Base-by-base conservation (phyloP, 2,113 vertebrate species). In the Jacana jacana region DNA sequence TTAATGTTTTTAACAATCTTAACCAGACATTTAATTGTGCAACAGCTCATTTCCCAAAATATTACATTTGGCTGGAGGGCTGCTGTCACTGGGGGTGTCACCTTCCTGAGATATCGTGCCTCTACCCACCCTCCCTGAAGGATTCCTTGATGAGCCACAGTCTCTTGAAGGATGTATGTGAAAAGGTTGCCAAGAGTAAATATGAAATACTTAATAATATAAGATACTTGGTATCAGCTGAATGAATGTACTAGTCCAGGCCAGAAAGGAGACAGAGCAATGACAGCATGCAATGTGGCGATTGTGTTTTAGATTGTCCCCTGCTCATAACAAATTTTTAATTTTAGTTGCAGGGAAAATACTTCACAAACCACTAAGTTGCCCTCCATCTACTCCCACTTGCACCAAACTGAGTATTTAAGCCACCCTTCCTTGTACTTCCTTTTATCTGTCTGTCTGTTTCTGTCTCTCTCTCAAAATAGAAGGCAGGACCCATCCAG, bases 1-100 rank as follows among this genome's bases (percentile, higher is more conserved):
- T 30, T 30, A 48, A 24, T 39, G 71, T n/a, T 79, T 88, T 58
- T 4, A 77, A 54, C 19, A 68, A 37, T 60, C 44, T 54, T 77
- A 86, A 55, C 33, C 48, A 58, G 75, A 86, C 15, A 69, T 73
- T 90, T 90, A 92, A 70, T 92, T 81, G 73, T 22, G n/a, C 72
- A 72, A 79, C 68, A 88, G 65, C 78, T 91, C 73, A 17, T 91
- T 96, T 96, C 75, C 73, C 66, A n/a, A 72, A 70, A 81, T 25
- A 24, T 63, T 64, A 65, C 11, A 17, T 86, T 82, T 91, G 86
- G 68, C 71, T 35, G 37, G 60, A 66, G 55, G 83, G 60, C 49
- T 30, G 61, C 44, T 78, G 75, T 49, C 78, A 49, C 48, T 48
- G 54, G 61, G 42, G 14, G 55, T 76, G 66, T 69, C 73, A 51